A percentile compares a stretch with the other conserved stretches of the same genome.
Conservation (phyloP, 2,797 vertebrate genomes). For the Sternotherus odoratus region DNA sequence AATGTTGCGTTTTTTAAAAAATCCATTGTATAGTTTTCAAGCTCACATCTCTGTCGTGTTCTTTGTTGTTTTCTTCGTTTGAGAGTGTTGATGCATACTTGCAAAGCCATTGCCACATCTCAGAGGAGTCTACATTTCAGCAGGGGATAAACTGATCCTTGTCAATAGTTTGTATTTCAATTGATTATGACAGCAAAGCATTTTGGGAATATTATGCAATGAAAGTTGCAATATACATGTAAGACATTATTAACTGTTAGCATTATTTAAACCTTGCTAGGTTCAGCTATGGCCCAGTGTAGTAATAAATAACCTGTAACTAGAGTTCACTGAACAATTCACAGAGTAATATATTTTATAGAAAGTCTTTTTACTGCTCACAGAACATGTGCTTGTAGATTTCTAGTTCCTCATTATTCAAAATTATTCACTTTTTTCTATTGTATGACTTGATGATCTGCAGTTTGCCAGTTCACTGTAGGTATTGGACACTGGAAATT, state of each 20-base stretch:
- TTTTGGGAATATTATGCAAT: constrained; percentile 40
- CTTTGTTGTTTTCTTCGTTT: neutral
- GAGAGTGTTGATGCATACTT: neutral
- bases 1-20: neutral
- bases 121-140: constrained; percentile 15
- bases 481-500: neutral
- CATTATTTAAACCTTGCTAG: constrained; percentile 43
- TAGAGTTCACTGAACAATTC: constrained; percentile 58
- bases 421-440: neutral
- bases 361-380: neutral
- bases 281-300: constrained; percentile 42
- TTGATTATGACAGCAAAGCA: constrained; percentile 49
- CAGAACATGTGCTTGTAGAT: neutral
- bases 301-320: constrained; percentile 66
- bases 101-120: neutral
- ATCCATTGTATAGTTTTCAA: neutral
- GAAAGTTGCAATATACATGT: constrained; percentile 26
- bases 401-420: neutral
- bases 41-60: neutral
- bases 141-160: neutral
- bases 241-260: constrained; percentile 26
- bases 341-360: constrained; percentile 36
- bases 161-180: constrained; percentile 38
- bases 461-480: neutral
- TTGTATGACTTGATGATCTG: neutral